phyloP scores from a whole-genome alignment of 2,888 invertebrate species.

The Apamea sordens region DNA sequence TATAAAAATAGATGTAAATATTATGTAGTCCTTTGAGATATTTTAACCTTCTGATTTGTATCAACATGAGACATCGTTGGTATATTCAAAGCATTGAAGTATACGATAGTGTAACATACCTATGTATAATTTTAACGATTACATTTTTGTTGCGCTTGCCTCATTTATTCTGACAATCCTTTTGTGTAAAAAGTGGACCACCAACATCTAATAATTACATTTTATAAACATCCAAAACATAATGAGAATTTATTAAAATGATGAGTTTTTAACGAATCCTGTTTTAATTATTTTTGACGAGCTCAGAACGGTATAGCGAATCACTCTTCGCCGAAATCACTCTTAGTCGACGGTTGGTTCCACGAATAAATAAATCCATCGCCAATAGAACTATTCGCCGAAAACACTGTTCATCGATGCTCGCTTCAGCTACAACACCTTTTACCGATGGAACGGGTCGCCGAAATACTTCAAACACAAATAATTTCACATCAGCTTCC shows the following conservation, averaged over 20 bases:
- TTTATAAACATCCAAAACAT: conserved; percentile 37
- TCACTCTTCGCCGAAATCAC: no score
- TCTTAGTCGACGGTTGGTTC: no score
- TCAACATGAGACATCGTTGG: neutral
- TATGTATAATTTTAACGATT: neutral
- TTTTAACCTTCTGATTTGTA: neutral
- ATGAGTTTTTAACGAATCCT: conserved; percentile 34
- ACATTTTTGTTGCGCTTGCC: neutral
- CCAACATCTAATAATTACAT: conserved; percentile 16
- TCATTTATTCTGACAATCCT: neutral
- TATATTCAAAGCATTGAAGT: neutral
- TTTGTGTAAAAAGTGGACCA: conserved; percentile 1
- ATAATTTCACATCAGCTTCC: no score
- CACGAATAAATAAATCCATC: no score
- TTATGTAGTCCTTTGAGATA: neutral
- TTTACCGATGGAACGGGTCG: no score
- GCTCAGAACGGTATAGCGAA: no score
- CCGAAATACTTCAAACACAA: no score
- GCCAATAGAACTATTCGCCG: no score
- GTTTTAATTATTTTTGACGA: conserved; percentile 59
- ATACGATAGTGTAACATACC: neutral
- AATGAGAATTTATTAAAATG: conserved; percentile 43
- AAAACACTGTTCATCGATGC: no score
- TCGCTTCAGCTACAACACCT: no score
- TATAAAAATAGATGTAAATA: neutral